phyloP scores from a whole-genome alignment of 2,797 vertebrate species.

The Urophycis tenuis region DNA sequence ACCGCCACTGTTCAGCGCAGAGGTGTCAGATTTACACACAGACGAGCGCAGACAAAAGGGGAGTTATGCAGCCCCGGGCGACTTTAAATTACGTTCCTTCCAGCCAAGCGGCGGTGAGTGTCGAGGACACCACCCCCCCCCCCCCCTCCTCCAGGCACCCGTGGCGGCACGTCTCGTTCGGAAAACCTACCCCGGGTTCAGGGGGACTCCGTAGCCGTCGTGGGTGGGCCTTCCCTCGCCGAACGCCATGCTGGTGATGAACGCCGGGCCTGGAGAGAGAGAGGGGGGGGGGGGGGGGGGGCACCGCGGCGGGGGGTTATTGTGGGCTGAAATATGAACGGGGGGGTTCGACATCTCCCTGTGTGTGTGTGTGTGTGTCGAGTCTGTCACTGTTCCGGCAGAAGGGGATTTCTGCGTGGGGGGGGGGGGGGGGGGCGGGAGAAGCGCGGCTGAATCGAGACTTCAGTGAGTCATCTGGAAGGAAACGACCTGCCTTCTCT shows the following conservation, averaged over 20 bases:
- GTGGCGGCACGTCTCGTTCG: neutral
- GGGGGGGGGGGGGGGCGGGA: too few relatives aligned
- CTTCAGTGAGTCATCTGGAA: neutral
- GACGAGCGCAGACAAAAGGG: neutral
- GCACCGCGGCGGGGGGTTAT: neutral
- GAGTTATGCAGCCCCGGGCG: slow-evolving; percentile 4
- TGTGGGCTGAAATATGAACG: neutral
- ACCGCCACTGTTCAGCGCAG: neutral
- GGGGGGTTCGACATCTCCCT: neutral
- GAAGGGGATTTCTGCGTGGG: neutral
- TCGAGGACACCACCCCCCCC: slow-evolving; percentile 10
- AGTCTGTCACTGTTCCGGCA: neutral
- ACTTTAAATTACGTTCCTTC: slow-evolving; percentile 30
- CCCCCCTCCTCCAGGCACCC: too few relatives aligned
- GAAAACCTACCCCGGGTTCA: slow-evolving; percentile 74
- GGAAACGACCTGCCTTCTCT: neutral
- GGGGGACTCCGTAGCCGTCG: slow-evolving; percentile 66
- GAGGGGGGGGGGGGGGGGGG: neutral
- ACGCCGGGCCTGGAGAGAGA: slow-evolving; percentile 75
- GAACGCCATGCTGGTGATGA: slow-evolving; percentile 86
- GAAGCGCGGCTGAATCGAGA: neutral
- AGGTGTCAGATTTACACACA: neutral
- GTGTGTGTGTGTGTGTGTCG: too few relatives aligned
- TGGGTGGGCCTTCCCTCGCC: slow-evolving; percentile 73
- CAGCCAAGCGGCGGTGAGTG: slow-evolving; percentile 20